A percentile compares a stretch with the other conserved stretches of the same genome.
Evolutionary conservation across 2,113 vertebrate species (phyloP).

Genomic region (Arizona elegans): DNA sequence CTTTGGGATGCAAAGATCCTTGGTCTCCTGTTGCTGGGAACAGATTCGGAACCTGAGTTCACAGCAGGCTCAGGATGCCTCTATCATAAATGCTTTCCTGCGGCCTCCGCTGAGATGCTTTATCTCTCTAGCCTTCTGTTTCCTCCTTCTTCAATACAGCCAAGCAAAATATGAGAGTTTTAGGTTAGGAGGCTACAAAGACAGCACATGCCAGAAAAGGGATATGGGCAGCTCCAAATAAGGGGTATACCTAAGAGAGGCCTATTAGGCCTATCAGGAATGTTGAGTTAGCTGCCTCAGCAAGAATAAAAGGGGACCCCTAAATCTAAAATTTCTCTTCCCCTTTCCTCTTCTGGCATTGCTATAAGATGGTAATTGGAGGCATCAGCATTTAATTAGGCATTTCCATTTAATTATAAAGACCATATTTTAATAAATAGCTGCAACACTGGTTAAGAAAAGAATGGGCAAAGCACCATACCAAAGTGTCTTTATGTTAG

Average conservation of each 20-base stretch:
- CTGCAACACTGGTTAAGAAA: background rate
- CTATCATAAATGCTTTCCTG: slow-evolving; percentile 65
- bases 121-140: slow-evolving; percentile 75
- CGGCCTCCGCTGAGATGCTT: slow-evolving; percentile 42
- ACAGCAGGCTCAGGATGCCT: slow-evolving; percentile 46
- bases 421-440: background rate
- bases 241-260: background rate
- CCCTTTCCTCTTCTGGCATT: background rate
- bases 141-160: slow-evolving; percentile 64
- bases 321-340: background rate
- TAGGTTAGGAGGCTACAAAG: background rate
- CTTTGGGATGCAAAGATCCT: background rate
- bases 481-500: background rate
- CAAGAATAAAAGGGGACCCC: background rate
- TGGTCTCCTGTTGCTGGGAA: background rate
- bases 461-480: background rate
- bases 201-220: background rate
- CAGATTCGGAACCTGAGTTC: background rate
- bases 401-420: background rate
- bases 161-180: slow-evolving; percentile 67
- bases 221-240: background rate
- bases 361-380: background rate
- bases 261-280: background rate
- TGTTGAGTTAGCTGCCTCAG: background rate
- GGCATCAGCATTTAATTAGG: background rate